phyloP scores from a whole-genome alignment of 2,888 invertebrate species.

The Limenitis camilla region DNA sequence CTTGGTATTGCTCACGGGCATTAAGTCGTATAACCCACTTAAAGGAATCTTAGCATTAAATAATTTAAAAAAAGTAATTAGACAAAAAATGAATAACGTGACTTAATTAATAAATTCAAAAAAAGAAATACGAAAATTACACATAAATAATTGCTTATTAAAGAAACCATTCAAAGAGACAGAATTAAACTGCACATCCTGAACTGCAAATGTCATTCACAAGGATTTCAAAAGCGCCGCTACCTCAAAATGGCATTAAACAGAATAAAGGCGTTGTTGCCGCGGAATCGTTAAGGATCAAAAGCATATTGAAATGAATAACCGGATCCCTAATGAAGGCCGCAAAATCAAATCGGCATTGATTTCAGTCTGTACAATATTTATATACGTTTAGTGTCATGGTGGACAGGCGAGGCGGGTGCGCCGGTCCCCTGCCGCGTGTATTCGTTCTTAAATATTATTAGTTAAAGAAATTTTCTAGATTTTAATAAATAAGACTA shows the following conservation, averaged over 20 bases:
- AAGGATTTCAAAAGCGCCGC: slow-evolving; percentile 60
- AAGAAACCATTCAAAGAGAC: slow-evolving; percentile 29
- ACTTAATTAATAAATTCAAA: no score
- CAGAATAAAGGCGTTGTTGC: slow-evolving; percentile 64
- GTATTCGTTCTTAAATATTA: no score
- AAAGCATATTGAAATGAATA: slow-evolving; percentile 68
- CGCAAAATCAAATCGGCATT: slow-evolving; percentile 69
- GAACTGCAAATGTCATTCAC: slow-evolving; percentile 40
- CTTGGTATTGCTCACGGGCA: no score
- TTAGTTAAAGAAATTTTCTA: no score
- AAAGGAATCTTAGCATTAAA: no score
- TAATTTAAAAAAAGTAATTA: no score
- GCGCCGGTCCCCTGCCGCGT: slow-evolving; percentile 15
- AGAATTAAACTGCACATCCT: slow-evolving; percentile 34
- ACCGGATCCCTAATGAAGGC: slow-evolving; percentile 71
- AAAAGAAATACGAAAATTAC: no score
- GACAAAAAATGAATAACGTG: no score
- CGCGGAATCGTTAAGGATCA: slow-evolving; percentile 63
- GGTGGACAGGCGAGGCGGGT: slow-evolving; percentile 35
- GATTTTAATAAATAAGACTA: no score
- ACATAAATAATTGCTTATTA: slow-evolving; percentile 30
- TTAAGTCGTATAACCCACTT: no score
- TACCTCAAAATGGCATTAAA: slow-evolving; percentile 65
- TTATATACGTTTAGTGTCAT: slow-evolving; percentile 60
- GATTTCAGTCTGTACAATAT: slow-evolving; percentile 60